Conservation (phyloP, 2,888 invertebrate species). For the Euspilapteryx auroguttella region DNA sequence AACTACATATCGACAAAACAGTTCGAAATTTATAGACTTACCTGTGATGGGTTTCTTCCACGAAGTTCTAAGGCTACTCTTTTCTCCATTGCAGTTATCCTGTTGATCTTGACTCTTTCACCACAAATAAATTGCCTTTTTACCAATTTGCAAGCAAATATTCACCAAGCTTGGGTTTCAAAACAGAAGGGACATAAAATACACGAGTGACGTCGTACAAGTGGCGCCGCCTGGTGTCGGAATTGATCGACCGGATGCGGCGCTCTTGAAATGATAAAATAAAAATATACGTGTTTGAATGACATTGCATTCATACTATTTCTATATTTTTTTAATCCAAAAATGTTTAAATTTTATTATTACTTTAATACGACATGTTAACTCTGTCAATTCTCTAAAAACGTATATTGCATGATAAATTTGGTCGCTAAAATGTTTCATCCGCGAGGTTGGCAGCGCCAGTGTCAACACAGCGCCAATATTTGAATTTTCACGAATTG, state of each 20-base stretch:
- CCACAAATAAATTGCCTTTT: conserved; percentile 28
- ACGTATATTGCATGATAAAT: no score
- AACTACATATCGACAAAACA: conserved; percentile 62
- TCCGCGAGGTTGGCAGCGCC: no score
- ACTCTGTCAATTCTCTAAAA: no score
- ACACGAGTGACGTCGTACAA: conserved; percentile 54
- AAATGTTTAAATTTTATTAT: no score
- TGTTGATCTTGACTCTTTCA: conserved; percentile 22
- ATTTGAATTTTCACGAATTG: no score
- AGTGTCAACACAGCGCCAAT: no score
- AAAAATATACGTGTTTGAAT: no score
- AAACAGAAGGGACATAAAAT: conserved; percentile 62
- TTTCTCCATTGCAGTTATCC: conserved; percentile 77
- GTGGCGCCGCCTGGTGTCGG: conserved; percentile 43
- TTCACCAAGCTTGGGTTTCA: conserved; percentile 61
- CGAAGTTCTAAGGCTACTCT: conserved; percentile 93
- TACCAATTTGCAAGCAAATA: conserved; percentile 40
- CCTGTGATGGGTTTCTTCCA: conserved; percentile 87
- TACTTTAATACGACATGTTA: no score
- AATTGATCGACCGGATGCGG: conserved; percentile 29
- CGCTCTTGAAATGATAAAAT: no score
- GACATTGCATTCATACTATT: no score
- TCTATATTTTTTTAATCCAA: no score
- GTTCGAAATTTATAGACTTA: conserved; percentile 61
- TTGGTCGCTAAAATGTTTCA: no score